Conservation (phyloP, 2,797 vertebrate species). For the Etheostoma perlongum region DNA sequence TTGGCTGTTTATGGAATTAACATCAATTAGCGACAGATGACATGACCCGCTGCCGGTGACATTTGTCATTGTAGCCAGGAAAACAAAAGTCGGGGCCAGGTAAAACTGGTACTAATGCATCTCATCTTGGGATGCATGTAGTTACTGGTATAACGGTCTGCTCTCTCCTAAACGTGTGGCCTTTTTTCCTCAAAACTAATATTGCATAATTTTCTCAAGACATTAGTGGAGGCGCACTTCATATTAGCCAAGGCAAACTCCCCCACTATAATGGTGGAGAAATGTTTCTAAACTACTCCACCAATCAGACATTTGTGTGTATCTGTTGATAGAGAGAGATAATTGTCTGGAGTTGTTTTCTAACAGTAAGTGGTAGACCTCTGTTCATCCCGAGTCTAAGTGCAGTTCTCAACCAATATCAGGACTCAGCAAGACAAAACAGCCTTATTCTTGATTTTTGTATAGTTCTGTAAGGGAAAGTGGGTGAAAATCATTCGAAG, state of each 20-base stretch:
- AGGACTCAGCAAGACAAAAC: not conserved
- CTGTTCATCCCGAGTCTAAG: not conserved
- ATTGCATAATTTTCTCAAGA: not conserved
- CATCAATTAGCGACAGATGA: not conserved
- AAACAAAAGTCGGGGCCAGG: not conserved
- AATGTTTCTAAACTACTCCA: not conserved
- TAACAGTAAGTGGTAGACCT: not conserved
- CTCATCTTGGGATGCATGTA: not conserved
- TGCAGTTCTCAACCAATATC: not conserved
- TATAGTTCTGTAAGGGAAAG: not conserved
- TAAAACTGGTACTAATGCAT: not conserved
- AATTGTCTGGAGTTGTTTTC: not conserved
- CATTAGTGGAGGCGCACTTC: not conserved
- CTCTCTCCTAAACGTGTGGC: not conserved
- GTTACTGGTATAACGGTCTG: not conserved
- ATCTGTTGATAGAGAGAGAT: not conserved
- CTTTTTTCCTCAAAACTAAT: not conserved
- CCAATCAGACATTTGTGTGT: not conserved
- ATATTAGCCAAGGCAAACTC: not conserved
- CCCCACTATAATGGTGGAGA: too few relatives aligned
- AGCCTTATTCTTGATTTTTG: not conserved
- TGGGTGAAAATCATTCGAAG: not conserved
- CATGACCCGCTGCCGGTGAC: not conserved
- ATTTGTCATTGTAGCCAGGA: not conserved
- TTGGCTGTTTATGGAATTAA: not conserved